A percentile compares a stretch with the other conserved stretches of the same genome.
Evolutionary conservation across 2,888 invertebrate genomes (phyloP).

Genomic region (Thymelicus sylvestris): DNA sequence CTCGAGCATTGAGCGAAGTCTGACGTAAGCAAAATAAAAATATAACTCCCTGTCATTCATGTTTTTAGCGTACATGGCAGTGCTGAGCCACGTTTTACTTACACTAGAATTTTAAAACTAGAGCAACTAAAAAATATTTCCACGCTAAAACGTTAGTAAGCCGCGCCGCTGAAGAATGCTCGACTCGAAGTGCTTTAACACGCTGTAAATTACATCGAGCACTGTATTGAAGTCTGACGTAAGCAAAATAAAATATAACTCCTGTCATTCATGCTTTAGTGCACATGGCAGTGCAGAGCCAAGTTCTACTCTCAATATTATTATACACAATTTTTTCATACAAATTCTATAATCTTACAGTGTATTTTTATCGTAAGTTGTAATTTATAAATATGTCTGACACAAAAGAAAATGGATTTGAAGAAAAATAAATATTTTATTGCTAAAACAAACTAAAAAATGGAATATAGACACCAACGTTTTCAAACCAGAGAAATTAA

Average conservation of each 20-base stretch:
- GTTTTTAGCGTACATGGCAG: neutral
- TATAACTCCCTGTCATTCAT: neutral
- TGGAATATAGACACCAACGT: too few relatives aligned
- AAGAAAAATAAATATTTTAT: too few relatives aligned
- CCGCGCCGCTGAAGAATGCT: neutral
- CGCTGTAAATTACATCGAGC: neutral
- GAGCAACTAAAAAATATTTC: too few relatives aligned
- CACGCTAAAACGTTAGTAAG: too few relatives aligned
- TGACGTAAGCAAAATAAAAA: neutral
- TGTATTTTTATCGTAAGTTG: too few relatives aligned
- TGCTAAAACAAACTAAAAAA: too few relatives aligned
- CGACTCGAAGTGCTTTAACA: constrained; percentile 2
- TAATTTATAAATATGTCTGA: too few relatives aligned
- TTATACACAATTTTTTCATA: too few relatives aligned
- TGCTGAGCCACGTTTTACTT: neutral
- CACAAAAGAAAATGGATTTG: too few relatives aligned
- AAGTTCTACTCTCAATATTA: neutral
- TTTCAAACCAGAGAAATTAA: too few relatives aligned
- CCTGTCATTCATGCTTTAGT: neutral
- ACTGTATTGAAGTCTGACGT: neutral
- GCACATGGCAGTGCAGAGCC: neutral
- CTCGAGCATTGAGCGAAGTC: neutral
- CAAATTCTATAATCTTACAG: too few relatives aligned
- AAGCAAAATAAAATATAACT: neutral
- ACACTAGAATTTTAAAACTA: too few relatives aligned